A percentile compares a stretch with the other conserved stretches of the same genome.
Conservation (phyloP, 2,797 vertebrate genomes). For the Karalla daura region DNA sequence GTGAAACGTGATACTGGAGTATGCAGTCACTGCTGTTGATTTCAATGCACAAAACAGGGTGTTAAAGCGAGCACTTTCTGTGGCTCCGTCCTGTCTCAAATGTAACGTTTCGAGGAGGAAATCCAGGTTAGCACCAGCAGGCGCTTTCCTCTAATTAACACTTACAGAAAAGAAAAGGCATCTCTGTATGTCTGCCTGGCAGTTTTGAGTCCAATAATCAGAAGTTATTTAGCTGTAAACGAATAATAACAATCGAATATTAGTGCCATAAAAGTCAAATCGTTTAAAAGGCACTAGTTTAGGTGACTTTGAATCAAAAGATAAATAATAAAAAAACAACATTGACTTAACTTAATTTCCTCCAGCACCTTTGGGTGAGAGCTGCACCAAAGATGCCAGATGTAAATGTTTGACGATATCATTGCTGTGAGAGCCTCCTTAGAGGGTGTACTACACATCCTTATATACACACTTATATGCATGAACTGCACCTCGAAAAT, state of each 20-base stretch:
- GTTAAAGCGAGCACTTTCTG: not conserved
- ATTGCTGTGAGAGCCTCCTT: conserved; percentile 17
- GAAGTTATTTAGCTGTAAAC: too few species aligned
- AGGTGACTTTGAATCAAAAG: too few species aligned
- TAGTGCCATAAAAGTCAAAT: too few species aligned
- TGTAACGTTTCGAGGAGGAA: not conserved
- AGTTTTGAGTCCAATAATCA: too few species aligned
- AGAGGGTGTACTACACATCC: conserved; percentile 26
- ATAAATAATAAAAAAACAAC: too few species aligned
- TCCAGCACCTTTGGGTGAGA: conserved; percentile 45
- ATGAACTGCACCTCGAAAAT: not conserved
- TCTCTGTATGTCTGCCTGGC: too few species aligned
- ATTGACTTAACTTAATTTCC: conserved; percentile 51
- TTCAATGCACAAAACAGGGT: not conserved
- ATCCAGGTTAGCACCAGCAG: not conserved
- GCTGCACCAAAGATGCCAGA: conserved; percentile 39
- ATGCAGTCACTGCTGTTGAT: conserved; percentile 11
- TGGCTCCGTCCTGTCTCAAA: not conserved
- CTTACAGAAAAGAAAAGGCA: too few species aligned
- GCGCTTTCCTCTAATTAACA: not conserved
- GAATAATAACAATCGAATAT: too few species aligned
- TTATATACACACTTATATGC: not conserved
- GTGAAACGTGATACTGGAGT: conserved; percentile 2
- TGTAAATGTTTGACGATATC: conserved; percentile 40
- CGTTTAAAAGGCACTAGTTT: too few species aligned